These are phyloP conservation scores for Drosophila guanche DNA, from an alignment of 1,140 invertebrate genomes.

Conservation along the genomic window DNA sequence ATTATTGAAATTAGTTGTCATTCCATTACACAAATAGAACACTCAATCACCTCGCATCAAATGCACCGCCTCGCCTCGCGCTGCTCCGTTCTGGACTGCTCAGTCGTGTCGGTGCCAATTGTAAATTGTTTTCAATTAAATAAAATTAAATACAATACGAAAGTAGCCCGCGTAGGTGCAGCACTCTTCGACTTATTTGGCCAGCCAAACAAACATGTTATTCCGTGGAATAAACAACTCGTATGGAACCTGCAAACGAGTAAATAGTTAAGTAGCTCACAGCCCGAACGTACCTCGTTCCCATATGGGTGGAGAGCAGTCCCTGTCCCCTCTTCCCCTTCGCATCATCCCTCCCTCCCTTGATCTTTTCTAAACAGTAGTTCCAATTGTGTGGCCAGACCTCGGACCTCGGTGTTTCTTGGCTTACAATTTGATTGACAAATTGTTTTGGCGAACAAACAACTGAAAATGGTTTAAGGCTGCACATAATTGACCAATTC, in stretches of 20 bases:
- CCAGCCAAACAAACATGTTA: constrained; percentile 57
- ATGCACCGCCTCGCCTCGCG: constrained; percentile 43
- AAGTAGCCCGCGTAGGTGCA: constrained; percentile 50
- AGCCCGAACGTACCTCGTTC: constrained; percentile 18
- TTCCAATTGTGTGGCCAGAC: constrained; percentile 22
- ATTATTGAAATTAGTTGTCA: constrained; percentile 20
- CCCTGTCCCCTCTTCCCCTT: not conserved
- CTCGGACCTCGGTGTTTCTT: constrained; percentile 19
- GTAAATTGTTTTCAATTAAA: constrained; percentile 75
- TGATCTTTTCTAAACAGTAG: not conserved
- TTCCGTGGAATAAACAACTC: constrained; percentile 15
- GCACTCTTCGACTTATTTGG: constrained; percentile 66
- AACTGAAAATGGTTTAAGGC: constrained; percentile 58
- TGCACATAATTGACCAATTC: constrained; percentile 53
- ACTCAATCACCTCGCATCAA: constrained; percentile 53
- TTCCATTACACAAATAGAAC: constrained; percentile 45
- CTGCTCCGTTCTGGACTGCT: no score
- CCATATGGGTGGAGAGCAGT: constrained; percentile 14
- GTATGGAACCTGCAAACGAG: constrained; percentile 14
- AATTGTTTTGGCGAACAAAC: constrained; percentile 50
- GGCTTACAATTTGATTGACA: constrained; percentile 63
- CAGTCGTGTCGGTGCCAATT: constrained; percentile 13
- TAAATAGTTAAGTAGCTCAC: constrained; percentile 47
- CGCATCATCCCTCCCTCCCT: not conserved
- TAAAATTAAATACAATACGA: constrained; percentile 51